phyloP scores from a whole-genome alignment of 1,140 invertebrate species.

The Drosophila ercepeae region DNA sequence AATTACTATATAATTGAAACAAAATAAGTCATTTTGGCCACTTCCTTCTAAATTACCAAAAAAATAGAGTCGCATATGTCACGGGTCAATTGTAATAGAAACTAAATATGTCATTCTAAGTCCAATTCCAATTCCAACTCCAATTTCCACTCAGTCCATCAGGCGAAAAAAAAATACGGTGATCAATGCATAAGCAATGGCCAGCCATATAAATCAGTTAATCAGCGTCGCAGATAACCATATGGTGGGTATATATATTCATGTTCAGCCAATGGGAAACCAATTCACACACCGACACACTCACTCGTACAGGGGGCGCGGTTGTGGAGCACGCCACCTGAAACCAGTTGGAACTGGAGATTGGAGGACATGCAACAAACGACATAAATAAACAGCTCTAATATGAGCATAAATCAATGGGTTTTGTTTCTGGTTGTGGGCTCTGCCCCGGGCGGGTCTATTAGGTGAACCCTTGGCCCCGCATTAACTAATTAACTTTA shows the following conservation, averaged over 20 bases:
- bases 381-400: slow-evolving; percentile 59
- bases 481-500: slow-evolving; percentile 67
- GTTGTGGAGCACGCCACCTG: slow-evolving; percentile 52
- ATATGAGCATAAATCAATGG: slow-evolving; percentile 77
- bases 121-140: slow-evolving; percentile 3
- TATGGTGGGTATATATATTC: slow-evolving; percentile 27
- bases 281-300: slow-evolving; percentile 27
- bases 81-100: slow-evolving; percentile 59
- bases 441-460: neutral
- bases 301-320: slow-evolving; percentile 5
- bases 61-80: slow-evolving; percentile 22
- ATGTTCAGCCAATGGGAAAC: slow-evolving; percentile 51
- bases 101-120: slow-evolving; percentile 15
- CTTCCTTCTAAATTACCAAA: slow-evolving; percentile 51
- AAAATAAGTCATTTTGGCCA: slow-evolving; percentile 40
- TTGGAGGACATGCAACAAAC: slow-evolving; percentile 51
- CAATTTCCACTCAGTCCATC: slow-evolving; percentile 20
- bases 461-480: slow-evolving; percentile 20
- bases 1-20: slow-evolving; percentile 68
- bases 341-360: slow-evolving; percentile 42
- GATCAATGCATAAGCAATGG: slow-evolving; percentile 80
- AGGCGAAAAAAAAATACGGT: slow-evolving; percentile 37
- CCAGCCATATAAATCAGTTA: slow-evolving; percentile 76
- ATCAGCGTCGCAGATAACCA: slow-evolving; percentile 74
- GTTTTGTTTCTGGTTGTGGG: slow-evolving; percentile 10